Percentiles rank a stretch among this genome's conserved stretches.
Evolutionary conservation across 2,113 vertebrate genomes (phyloP).

Genomic region (Cinclus mexicanus): DNA sequence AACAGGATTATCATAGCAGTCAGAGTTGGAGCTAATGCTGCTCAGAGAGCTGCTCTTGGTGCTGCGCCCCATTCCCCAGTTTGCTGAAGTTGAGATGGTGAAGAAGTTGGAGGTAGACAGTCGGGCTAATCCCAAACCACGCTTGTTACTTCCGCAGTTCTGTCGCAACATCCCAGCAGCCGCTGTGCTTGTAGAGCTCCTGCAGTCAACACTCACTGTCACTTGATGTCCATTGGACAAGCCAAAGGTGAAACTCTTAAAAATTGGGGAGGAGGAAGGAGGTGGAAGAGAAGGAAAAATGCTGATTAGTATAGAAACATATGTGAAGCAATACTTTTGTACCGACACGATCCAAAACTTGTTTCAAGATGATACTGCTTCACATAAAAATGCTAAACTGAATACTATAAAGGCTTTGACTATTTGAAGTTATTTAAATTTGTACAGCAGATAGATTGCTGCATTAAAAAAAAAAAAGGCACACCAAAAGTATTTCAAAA

Average conservation of each 20-base stretch:
- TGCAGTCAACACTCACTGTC: constrained; percentile 53
- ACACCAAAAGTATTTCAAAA: neutral
- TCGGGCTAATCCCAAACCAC: constrained; percentile 78
- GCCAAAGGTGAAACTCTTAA: constrained; percentile 46
- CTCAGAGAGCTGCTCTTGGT: constrained; percentile 79
- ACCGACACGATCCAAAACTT: neutral
- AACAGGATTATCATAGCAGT: constrained; percentile 74
- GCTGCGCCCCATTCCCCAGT: constrained; percentile 84
- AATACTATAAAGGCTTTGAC: neutral
- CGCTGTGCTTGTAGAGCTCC: constrained; percentile 62
- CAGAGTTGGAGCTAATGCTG: constrained; percentile 77
- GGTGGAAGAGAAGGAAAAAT: neutral
- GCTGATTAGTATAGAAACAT: neutral
- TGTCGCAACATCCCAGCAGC: constrained; percentile 87
- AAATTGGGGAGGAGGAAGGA: neutral
- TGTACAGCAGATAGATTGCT: neutral
- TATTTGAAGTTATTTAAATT: neutral
- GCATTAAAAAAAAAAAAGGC: neutral
- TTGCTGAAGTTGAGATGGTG: constrained; percentile 74
- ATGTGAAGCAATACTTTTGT: neutral
- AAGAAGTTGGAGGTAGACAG: constrained; percentile 77
- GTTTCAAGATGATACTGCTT: neutral
- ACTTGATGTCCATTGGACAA: constrained; percentile 52
- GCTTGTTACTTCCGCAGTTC: constrained; percentile 84
- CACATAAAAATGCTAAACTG: neutral